A percentile compares a stretch with the other conserved stretches of the same genome.
Evolutionary conservation across 1,140 invertebrate species (phyloP).

Genomic region (Cydia amplana): DNA sequence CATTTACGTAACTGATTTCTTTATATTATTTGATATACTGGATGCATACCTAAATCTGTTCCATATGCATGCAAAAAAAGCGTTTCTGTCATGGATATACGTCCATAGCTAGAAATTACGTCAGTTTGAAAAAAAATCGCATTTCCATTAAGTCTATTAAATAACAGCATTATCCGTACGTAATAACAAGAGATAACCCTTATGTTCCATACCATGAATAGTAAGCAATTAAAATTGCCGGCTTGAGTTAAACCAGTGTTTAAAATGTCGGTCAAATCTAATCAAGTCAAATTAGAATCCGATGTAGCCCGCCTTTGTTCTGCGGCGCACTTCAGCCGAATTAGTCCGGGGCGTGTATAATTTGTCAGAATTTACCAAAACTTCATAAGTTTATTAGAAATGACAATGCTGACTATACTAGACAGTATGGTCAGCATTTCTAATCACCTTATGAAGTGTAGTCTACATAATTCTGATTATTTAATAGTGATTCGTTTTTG

Average conservation of each 20-base stretch:
- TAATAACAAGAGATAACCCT: neutral
- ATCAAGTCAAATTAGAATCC: slow-evolving; percentile 59
- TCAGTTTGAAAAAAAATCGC: neutral
- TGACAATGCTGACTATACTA: slow-evolving; percentile 12
- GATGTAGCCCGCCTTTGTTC: slow-evolving; percentile 46
- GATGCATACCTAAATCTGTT: too few relatives aligned
- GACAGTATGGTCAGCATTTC: neutral
- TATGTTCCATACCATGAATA: slow-evolving; percentile 2
- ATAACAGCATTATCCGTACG: neutral
- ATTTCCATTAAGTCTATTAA: neutral
- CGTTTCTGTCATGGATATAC: too few relatives aligned
- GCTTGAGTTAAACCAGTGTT: slow-evolving; percentile 51
- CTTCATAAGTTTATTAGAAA: slow-evolving; percentile 46
- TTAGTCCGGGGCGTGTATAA: slow-evolving; percentile 50
- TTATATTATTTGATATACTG: too few relatives aligned
- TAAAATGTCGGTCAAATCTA: slow-evolving; percentile 60
- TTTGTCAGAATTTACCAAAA: slow-evolving; percentile 46
- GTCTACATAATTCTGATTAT: neutral
- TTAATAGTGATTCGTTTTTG: neutral
- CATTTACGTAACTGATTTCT: too few relatives aligned
- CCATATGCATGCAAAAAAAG: too few relatives aligned
- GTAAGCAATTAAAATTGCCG: slow-evolving; percentile 51
- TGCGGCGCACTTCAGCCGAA: slow-evolving; percentile 42
- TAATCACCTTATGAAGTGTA: neutral
- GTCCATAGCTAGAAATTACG: neutral